Conservation (phyloP, 92 coral and sea anemone species). For the Blastomussa wellsi region DNA sequence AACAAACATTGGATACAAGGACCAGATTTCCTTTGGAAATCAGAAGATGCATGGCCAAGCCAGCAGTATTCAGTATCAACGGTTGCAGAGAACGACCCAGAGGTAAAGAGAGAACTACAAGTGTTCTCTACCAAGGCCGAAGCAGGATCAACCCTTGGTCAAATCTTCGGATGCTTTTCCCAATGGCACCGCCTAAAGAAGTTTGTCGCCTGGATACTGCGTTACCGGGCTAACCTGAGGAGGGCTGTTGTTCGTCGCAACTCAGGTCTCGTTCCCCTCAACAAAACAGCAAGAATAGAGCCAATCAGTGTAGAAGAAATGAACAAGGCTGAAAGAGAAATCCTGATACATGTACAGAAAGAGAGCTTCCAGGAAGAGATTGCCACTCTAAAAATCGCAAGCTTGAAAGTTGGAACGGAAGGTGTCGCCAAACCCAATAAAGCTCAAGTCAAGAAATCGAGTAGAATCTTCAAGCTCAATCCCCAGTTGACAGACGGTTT, state of each 20-base stretch:
- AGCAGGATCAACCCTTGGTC: too few species aligned
- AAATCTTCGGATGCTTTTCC: slow-evolving; percentile 26
- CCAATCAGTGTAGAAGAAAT: slow-evolving; percentile 30
- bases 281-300: not conserved
- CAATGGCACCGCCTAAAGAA: slow-evolving; percentile 21
- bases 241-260: not conserved
- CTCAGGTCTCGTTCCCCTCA: not conserved
- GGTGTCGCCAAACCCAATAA: not conserved
- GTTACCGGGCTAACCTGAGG: slow-evolving; percentile 17
- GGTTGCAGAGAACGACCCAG: too few species aligned
- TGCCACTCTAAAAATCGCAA: slow-evolving; percentile 13
- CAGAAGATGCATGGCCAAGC: too few species aligned
- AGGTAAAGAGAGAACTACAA: not conserved
- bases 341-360: slow-evolving; percentile 6
- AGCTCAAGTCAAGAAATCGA: slow-evolving; percentile 28
- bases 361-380: slow-evolving; percentile 48
- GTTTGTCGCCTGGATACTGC: slow-evolving; percentile 47
- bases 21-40: too few species aligned
- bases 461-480: slow-evolving; percentile 48
- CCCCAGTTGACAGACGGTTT: slow-evolving; percentile 47
- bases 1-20: too few species aligned
- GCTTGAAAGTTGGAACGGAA: not conserved
- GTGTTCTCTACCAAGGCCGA: not conserved
- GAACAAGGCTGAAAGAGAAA: slow-evolving; percentile 34
- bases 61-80: too few species aligned